Conservation (phyloP, 2,113 vertebrate species). For the Cyanoliseus patagonus region DNA sequence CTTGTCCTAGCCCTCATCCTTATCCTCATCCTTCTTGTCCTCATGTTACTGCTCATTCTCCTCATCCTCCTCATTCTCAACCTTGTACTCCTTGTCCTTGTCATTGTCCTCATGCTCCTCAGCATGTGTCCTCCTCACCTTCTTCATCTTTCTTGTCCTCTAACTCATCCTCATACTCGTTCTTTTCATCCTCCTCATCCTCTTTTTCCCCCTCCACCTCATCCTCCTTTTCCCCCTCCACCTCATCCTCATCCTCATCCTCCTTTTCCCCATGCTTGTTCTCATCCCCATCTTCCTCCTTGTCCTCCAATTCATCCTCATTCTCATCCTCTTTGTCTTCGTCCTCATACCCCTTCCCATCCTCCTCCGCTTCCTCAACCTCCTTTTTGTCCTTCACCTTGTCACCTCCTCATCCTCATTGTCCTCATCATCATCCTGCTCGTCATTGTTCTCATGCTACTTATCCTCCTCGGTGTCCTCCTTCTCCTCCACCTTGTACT, state of each 20-base stretch:
- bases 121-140: background rate
- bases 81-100: background rate
- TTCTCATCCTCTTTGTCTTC: background rate
- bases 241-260: background rate
- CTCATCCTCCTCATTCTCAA: background rate
- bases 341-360: background rate
- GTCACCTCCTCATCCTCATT: background rate
- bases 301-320: background rate
- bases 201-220: background rate
- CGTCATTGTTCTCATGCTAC: background rate
- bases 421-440: background rate
- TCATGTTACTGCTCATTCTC: background rate
- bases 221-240: background rate
- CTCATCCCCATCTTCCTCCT: background rate
- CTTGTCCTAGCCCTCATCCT: background rate
- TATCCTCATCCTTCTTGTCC: background rate
- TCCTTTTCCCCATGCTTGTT: background rate
- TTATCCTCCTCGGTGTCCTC: background rate
- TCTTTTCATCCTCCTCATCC: background rate
- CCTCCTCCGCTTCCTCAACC: background rate
- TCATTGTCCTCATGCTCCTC: background rate
- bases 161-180: background rate
- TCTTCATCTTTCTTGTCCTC: background rate
- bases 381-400: background rate
- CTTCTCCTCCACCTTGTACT: background rate